phyloP scores from a whole-genome alignment of 1,140 invertebrate species.

The Hormaphis cornu region DNA sequence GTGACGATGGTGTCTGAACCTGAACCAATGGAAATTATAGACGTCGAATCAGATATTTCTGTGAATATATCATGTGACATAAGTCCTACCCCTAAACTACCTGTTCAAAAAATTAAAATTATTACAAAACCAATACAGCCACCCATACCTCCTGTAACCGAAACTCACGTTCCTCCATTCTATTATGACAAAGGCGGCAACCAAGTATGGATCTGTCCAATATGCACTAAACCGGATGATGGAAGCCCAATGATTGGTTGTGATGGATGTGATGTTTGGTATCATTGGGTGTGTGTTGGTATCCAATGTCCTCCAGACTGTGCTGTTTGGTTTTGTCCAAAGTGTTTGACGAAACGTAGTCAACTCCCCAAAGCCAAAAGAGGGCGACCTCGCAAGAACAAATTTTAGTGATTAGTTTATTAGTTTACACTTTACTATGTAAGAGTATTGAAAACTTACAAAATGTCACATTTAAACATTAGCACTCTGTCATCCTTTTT shows the following conservation, averaged over 20 bases:
- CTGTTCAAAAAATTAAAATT: slow-evolving; percentile 40
- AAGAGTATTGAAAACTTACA: no score
- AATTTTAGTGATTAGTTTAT: slow-evolving; percentile 37
- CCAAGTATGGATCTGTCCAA: slow-evolving; percentile 94
- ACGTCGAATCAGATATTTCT: background rate
- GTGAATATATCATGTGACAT: background rate
- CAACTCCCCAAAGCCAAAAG: slow-evolving; percentile 57
- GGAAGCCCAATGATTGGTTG: slow-evolving; percentile 96
- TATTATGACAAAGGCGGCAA: slow-evolving; percentile 71
- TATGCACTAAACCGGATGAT: slow-evolving; percentile 87
- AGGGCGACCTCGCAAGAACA: slow-evolving; percentile 60
- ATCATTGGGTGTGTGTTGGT: slow-evolving; percentile 91
- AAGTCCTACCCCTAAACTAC: background rate
- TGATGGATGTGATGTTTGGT: slow-evolving; percentile 97
- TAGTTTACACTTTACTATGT: background rate
- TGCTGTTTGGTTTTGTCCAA: slow-evolving; percentile 85
- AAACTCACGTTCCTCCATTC: slow-evolving; percentile 36
- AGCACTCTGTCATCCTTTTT: no score
- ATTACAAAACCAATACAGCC: slow-evolving; percentile 35
- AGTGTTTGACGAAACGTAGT: slow-evolving; percentile 58
- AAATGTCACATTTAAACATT: no score
- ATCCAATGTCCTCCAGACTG: slow-evolving; percentile 83
- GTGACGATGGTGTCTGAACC: background rate
- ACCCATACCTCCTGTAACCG: slow-evolving; percentile 39
- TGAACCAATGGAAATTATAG: slow-evolving; percentile 2